Evolutionary conservation across 1,140 invertebrate species (phyloP), one percentile per base, ranked within the genome.

Genomic region (Drosophila repletoides): DNA sequence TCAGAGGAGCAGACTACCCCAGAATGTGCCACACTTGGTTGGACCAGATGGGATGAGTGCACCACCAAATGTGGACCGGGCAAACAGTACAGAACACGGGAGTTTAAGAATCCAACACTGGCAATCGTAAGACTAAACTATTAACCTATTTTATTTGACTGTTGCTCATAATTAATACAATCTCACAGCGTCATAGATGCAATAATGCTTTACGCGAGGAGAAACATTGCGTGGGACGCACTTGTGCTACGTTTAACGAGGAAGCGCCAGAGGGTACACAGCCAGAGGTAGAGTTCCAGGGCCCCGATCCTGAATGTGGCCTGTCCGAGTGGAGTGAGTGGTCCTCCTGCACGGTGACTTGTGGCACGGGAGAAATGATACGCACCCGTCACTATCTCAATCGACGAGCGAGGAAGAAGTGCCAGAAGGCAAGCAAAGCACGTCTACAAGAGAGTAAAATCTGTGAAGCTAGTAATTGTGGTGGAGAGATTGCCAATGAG

Each of bases 41-140:
- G 96, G 96, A 93, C 92, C 0, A 74, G 91, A 2, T 98, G 96
- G 96, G 94, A 94, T 7, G 90, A 93, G 0, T 98, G 97, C 87
- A 95, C 94, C 14, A 93, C 93, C 0, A 93, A 93, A 0, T 98
- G 97, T 86, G 96, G 96, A 0, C 92, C 92, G 10, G 96, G 96
- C 0, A 91, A 92, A 1, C 92, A 92, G 59, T 93, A 93, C 6
- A 92, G 97, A 5, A 93, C 93, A 1, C 91, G 95, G 0, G 92
- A 92, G 41, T 94, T 93, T 71, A 72, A 90, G 28, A 92, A 93
- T 76, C 91, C 92, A 1, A 64, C 71, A 0, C 70, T 92, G 0
- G 93, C 93, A 0, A 70, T 71, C 46, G 77, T 81, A 9, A 38
- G 60, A 34, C n/a, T n/a, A n/a, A n/a, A n/a, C n/a, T n/a, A n/a